Base-by-base conservation (phyloP, 2,797 vertebrate species). In the Esox masquinongy region DNA sequence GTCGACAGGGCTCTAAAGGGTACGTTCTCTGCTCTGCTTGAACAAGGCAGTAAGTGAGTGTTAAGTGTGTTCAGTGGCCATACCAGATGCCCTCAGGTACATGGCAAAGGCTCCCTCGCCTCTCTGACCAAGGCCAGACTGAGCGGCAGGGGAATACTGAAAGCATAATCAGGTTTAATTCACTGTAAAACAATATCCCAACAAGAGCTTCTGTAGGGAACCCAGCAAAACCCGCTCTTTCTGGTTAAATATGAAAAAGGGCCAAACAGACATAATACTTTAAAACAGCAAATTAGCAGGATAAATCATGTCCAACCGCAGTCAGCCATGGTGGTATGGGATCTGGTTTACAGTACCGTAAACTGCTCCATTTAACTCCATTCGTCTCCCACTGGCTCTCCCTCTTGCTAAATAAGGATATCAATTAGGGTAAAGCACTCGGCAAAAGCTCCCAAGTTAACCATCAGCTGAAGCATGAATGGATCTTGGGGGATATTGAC, bases 401-500 rank as follows among this genome's bases (percentile, higher is more conserved):
- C 22, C 56, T 61, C 56, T 91, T 92, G 91, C 92, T 93, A 94
- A 94, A 94, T 94, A 94, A 93, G 93, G 94, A 94, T 94, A 94
- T 94, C 93, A 95, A 95, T 94, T 94, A 95, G 92, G 93, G 91
- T 93, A 91, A 94, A 95, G 91, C 92, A 92, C 92, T 92, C 88
- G 85, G 90, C 91, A 94, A 83, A 91, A 89, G 91, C 93, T 94
- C 94, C 94, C 94, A 94, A 92, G 94, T 94, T 93, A 95, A 94
- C 93, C 91, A 94, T 94, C 93, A 94, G 91, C 90, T 85, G 79
- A 88, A 92, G 92, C 92, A 87, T 82, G 91, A 94, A 94, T 94
- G 92, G 91, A 94, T 95, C 93, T 94, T 93, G 90, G 89, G 94
- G 94, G 94, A 94, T 94, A 93, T 94, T 92, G 93, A 93, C 92